Conservation (phyloP, 2,113 vertebrate species). For the Sciurus niger region DNA sequence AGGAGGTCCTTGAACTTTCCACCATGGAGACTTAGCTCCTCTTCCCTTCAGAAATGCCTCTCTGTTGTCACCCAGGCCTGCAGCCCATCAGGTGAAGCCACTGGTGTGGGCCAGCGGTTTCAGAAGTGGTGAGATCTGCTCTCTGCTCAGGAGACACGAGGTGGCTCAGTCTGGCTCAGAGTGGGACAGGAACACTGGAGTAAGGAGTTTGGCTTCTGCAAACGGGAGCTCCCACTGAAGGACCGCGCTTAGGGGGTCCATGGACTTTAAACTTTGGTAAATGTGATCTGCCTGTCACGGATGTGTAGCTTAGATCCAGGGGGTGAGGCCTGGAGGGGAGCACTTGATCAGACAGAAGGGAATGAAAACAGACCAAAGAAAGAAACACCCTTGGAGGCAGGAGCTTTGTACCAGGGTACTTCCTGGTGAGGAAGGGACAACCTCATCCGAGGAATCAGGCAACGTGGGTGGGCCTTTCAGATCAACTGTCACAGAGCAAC, state of each 20-base stretch:
- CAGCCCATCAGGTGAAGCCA: not conserved
- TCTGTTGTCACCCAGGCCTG: not conserved
- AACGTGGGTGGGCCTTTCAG: not conserved
- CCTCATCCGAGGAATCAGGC: not conserved
- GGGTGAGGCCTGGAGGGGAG: not conserved
- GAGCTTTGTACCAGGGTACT: too few relatives aligned
- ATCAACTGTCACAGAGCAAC: too few relatives aligned
- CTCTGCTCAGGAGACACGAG: not conserved
- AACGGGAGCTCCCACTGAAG: too few relatives aligned
- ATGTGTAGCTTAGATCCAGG: not conserved
- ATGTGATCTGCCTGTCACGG: not conserved
- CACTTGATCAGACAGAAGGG: not conserved
- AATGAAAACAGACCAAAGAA: not conserved
- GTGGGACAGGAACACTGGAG: not conserved
- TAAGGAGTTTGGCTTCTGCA: not conserved
- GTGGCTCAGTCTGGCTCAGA: not conserved
- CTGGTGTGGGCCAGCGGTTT: fast-evolving
- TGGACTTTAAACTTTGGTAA: not conserved
- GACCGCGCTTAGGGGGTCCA: not conserved
- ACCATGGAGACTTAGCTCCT: fast-evolving
- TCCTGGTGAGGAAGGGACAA: not conserved
- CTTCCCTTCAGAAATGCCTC: not conserved
- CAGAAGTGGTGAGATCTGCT: fast-evolving
- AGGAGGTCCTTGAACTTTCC: not conserved
- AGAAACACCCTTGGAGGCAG: not conserved